phyloP scores from a whole-genome alignment of 35 echinoderm and acorn worm genomes.

The Apostichopus parvimensis region DNA sequence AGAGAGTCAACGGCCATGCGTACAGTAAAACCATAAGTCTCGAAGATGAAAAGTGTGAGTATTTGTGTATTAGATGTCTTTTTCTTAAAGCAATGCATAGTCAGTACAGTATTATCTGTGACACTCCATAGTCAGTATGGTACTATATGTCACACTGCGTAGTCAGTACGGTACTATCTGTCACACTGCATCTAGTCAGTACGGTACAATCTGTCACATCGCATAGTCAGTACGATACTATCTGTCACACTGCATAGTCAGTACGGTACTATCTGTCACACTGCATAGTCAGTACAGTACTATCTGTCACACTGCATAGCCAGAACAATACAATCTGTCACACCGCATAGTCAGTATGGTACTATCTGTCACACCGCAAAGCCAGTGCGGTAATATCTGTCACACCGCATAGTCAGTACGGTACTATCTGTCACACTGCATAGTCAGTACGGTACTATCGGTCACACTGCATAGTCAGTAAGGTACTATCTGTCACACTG shows the following conservation, averaged over 20 bases:
- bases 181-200: background rate
- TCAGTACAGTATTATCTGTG: background rate
- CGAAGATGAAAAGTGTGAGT: slow-evolving; percentile 45
- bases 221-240: background rate
- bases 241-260: no score
- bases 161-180: no score
- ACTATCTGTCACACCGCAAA: no score
- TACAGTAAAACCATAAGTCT: slow-evolving; percentile 37
- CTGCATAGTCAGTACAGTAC: no score
- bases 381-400: no score
- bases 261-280: no score
- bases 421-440: no score
- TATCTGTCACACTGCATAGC: no score
- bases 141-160: background rate
- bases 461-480: background rate
- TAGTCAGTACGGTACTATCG: no score
- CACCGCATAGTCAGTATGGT: no score
- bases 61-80: background rate
- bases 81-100: background rate
- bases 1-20: background rate
- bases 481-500: background rate
- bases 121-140: background rate
- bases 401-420: no score
- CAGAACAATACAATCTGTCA: no score
- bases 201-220: background rate